Percentiles rank a stretch among this genome's conserved stretches.
Conservation (phyloP, 2,888 invertebrate species). For the Phengaris arion region DNA sequence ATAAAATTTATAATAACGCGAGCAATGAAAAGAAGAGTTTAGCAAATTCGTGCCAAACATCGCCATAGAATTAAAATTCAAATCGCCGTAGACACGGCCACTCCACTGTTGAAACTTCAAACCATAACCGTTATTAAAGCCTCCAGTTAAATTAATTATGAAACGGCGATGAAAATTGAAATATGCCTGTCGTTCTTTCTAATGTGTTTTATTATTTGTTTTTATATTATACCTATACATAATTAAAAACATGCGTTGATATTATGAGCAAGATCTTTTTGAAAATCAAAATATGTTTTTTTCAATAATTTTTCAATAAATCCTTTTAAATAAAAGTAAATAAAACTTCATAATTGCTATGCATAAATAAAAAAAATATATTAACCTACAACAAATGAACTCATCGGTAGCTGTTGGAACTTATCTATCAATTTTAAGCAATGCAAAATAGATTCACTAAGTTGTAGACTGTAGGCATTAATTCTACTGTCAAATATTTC, state of each 20-base stretch:
- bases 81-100: conserved; percentile 25
- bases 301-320: not conserved
- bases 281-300: too few species aligned
- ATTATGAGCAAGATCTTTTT: too few species aligned
- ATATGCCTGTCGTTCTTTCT: conserved; percentile 16
- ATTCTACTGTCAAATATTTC: too few species aligned
- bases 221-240: not conserved
- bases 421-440: too few species aligned
- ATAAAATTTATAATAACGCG: too few species aligned
- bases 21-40: conserved; percentile 54
- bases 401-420: too few species aligned
- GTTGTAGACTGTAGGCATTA: too few species aligned
- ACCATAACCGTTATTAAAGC: conserved; percentile 23
- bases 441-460: too few species aligned
- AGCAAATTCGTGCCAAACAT: conserved; percentile 41
- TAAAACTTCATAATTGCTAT: not conserved
- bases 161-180: conserved; percentile 27
- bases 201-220: conserved; percentile 8
- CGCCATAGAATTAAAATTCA: conserved; percentile 23
- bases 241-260: not conserved
- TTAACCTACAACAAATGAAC: too few species aligned
- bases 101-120: not conserved
- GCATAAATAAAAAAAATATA: not conserved
- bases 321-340: not conserved
- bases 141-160: conserved; percentile 24